Evolutionary conservation across 2,113 vertebrate genomes (phyloP), one percentile per base, ranked within the genome.

Genomic region (Triplophysa siluroides): DNA sequence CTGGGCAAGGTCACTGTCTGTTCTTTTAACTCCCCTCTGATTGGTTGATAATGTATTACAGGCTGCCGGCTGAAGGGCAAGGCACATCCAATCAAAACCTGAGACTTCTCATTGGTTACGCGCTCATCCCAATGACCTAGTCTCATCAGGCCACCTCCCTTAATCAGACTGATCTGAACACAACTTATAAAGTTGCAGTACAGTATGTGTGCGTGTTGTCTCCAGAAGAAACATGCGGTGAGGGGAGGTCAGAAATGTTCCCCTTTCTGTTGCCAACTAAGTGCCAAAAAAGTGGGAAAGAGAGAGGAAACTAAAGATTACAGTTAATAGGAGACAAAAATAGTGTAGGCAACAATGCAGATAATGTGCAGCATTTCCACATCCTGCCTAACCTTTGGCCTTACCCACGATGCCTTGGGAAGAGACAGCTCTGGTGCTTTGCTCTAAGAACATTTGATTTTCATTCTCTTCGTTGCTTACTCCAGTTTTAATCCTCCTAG

Each of bases 131-230:
- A 84, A 83, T 86, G 82, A 88, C 82, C 81, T 78, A 54, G 76
- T 78, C 81, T 76, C 85, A 76, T 79, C 88, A 88, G 89, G 85
- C 83, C 85, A 82, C 81, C 78, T 71, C 45, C 76, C 78, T 86
- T 93, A 90, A 92, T 91, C 86, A 88, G 88, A 89, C 88, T 90
- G 85, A 67, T 71, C 80, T 52, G 60, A 0, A 47, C 81, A 82
- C 84, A 82, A 9, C 66, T 83, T 80, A 81, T 8, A 82, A 70
- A 58, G 56, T 45, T 58, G 50, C 60, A 13, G 12, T 45, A 45
- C 8, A 45, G 43, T 45, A 18, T 6, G n/a, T 21, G 45, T 8
- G 62, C 23, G 43, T 33, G 41, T 14, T 21, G 19, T 38, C 23
- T 38, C 8, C 19, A 19, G 24, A 29, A 63, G 26, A 63, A 77